Percentiles rank a stretch among this genome's conserved stretches.
Evolutionary conservation across 1,140 invertebrate species (phyloP).

Genomic region (Aporrectodea caliginosa): DNA sequence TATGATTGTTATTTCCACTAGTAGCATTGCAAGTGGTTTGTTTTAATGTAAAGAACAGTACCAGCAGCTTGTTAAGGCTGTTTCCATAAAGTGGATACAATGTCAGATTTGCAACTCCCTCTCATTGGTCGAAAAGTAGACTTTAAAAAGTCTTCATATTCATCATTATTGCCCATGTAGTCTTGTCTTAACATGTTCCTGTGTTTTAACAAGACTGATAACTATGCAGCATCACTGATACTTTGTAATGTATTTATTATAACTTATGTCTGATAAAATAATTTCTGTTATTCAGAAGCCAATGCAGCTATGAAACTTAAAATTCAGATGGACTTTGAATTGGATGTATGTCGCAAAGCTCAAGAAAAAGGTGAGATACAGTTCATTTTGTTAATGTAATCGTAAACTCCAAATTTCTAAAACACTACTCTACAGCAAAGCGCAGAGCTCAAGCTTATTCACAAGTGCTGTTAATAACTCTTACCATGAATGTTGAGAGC

Average conservation of each 20-base stretch:
- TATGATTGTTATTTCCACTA: too few species aligned
- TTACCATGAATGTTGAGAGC: too few species aligned
- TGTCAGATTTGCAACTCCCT: too few species aligned
- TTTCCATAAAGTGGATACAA: too few species aligned
- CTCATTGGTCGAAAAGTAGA: too few species aligned
- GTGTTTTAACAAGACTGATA: too few species aligned
- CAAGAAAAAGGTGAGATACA: background rate
- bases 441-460: background rate
- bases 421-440: background rate
- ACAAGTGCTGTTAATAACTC: background rate
- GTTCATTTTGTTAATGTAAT: background rate
- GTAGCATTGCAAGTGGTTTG: too few species aligned
- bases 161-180: background rate
- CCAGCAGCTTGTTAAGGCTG: too few species aligned
- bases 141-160: background rate
- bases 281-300: background rate
- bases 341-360: background rate
- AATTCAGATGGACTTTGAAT: background rate
- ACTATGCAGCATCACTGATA: too few species aligned
- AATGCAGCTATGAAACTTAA: background rate
- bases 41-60: too few species aligned
- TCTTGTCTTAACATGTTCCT: too few species aligned
- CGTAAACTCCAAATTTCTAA: background rate
- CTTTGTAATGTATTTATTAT: background rate
- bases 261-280: background rate